Evolutionary conservation across 2,113 vertebrate genomes (phyloP), one percentile per base, ranked within the genome.

Genomic region (Triplophysa rosa): DNA sequence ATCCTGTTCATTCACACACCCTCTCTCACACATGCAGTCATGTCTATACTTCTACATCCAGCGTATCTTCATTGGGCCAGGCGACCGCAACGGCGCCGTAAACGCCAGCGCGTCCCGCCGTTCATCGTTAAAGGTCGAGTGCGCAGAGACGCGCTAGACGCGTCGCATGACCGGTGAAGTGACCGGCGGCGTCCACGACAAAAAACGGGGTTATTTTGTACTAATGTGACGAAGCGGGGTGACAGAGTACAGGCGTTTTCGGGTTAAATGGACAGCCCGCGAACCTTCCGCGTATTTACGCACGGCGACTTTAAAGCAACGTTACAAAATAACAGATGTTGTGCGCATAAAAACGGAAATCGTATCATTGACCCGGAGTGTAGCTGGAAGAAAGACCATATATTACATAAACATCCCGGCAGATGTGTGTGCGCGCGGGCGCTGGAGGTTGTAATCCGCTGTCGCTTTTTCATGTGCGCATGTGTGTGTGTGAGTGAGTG

Each of bases 1-100:
- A 97, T 98, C 92, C 94, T 94, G 65, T 52, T 58, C 54, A 29
- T n/a, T 70, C 89, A 85, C 88, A 83, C 80, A 86, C 49, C 49
- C 80, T 72, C 76, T 63, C 72, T 19, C 81, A 78, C 77, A 59
- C 80, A 7, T 45, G 61, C 84, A 81, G 85, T 85, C 86, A 85
- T 84, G 86, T 86, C 87, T 82, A 75, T 82, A 74, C 83, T 72
- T 85, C 79, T 83, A 85, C 70, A 85, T 85, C 84, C 84, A 83
- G 73, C 23, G 81, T 21, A 77, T 47, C 64, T 54, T 75, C 75
- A 54, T 69, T n/a, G 42, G 40, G 42, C 80, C 65, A 47, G 68
- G 63, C 62, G 72, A 62, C 61, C 62, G 49, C 65, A 52, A 58
- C 65, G 37, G 78, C 61, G 77, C 77, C 73, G 73, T 29, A 23